phyloP scores from a whole-genome alignment of 2,113 vertebrate genomes.

The Aix galericulata region DNA sequence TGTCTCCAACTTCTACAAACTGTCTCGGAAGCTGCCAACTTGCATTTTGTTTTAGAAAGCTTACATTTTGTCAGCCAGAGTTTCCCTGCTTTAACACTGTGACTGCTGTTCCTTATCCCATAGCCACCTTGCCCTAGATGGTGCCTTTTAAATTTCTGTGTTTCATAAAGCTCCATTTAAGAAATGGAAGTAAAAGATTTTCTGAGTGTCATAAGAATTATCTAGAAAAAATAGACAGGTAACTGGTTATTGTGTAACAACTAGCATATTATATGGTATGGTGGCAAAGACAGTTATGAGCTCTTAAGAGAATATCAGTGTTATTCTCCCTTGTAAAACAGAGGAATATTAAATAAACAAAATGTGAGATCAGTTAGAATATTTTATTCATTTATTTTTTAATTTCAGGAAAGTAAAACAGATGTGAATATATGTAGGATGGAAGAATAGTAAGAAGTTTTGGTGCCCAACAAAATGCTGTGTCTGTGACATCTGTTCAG shows the following conservation, averaged over 20 bases:
- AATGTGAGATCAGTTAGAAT: not conserved
- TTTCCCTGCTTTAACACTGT: rapidly evolving
- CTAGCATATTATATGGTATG: not conserved
- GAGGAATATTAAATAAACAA: not conserved
- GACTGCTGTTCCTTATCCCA: not conserved
- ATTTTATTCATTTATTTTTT: not conserved
- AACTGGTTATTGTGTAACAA: not conserved
- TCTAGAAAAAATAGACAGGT: not conserved
- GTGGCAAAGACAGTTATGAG: not conserved
- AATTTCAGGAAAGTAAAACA: not conserved
- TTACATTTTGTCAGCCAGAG: not conserved
- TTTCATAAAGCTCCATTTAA: not conserved
- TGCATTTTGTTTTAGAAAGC: not conserved
- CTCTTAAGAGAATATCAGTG: not conserved
- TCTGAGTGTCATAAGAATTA: not conserved
- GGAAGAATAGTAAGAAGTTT: not conserved
- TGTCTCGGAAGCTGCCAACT: not conserved
- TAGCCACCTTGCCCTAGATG: not conserved
- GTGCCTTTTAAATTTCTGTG: not conserved
- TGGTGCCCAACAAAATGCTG: not conserved
- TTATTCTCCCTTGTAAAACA: not conserved
- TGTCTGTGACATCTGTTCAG: not conserved
- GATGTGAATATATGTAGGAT: not conserved
- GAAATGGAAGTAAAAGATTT: not conserved
- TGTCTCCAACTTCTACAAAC: conserved; percentile 1